Percentiles rank a stretch among this genome's conserved stretches.
Conservation (phyloP, 2,113 vertebrate genomes). For the Thunnus maccoyii region DNA sequence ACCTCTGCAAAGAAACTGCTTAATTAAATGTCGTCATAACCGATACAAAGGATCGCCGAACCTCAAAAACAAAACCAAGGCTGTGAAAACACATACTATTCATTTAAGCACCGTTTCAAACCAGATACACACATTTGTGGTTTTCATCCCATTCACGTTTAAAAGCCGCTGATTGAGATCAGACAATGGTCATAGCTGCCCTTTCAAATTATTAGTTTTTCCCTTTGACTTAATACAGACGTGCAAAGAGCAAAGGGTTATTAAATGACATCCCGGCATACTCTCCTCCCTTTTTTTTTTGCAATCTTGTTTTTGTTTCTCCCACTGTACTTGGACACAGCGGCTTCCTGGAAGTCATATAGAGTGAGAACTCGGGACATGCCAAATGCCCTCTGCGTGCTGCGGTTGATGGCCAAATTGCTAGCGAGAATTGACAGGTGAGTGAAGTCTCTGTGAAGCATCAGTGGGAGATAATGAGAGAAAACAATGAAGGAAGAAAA, state of each 20-base stretch:
- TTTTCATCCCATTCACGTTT: not conserved
- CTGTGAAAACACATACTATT: not conserved
- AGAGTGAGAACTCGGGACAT: not conserved
- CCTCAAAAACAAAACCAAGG: not conserved
- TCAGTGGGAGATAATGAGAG: conserved; percentile 54
- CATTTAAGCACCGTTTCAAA: not conserved
- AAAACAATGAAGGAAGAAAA: conserved; percentile 15
- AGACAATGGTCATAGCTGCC: conserved; percentile 18
- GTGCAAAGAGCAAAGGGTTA: not conserved
- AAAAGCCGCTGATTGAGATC: not conserved
- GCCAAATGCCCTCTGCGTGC: conserved; percentile 26
- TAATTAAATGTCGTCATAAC: too few relatives aligned
- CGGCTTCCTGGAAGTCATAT: conserved; percentile 28
- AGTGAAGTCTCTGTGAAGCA: conserved; percentile 63
- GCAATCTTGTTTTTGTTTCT: not conserved
- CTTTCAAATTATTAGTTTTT: not conserved
- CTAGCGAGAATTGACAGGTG: conserved; percentile 50
- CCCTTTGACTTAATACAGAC: conserved; percentile 22
- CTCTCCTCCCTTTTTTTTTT: not conserved
- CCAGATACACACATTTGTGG: not conserved
- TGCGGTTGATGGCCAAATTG: conserved; percentile 24
- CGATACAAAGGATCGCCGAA: too few relatives aligned
- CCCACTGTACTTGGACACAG: not conserved
- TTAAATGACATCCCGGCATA: conserved; percentile 10
- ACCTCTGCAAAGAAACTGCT: not conserved